phyloP scores from a whole-genome alignment of 2,888 invertebrate genomes.

The Pandemis heparana region DNA sequence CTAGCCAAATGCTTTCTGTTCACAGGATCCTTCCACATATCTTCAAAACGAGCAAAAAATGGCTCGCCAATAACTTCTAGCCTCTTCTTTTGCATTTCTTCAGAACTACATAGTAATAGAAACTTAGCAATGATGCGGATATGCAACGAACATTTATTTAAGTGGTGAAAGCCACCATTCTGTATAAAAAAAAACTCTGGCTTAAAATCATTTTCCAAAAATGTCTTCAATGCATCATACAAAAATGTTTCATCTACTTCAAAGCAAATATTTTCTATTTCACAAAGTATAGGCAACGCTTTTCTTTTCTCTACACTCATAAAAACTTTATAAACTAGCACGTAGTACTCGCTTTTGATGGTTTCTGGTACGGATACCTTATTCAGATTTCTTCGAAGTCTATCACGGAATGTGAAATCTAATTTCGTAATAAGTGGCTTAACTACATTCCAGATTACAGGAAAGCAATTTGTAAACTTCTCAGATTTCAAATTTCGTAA shows the following conservation, averaged over 20 bases:
- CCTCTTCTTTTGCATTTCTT: slow-evolving; percentile 13
- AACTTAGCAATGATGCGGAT: slow-evolving; percentile 13
- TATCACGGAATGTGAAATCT: background rate
- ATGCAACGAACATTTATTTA: background rate
- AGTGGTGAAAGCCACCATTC: background rate
- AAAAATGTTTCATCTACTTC: slow-evolving; percentile 23
- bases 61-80: slow-evolving; percentile 7
- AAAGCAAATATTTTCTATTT: slow-evolving; percentile 25
- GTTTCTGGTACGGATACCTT: background rate
- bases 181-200: background rate
- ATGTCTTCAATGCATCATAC: background rate
- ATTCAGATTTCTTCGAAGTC: background rate
- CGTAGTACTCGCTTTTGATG: slow-evolving; percentile 23
- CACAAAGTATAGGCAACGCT: background rate
- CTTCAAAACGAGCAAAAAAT: slow-evolving; percentile 11
- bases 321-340: slow-evolving; percentile 19
- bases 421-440: slow-evolving; percentile 21
- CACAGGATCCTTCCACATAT: background rate
- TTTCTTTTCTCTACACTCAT: background rate
- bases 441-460: slow-evolving; percentile 12
- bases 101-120: slow-evolving; percentile 21
- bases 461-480: background rate
- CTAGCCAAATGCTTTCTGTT: background rate
- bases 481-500: slow-evolving; percentile 8
- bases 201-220: slow-evolving; percentile 8